Base-by-base conservation (phyloP, 2,888 invertebrate species). In the Uropetala carovei region DNA sequence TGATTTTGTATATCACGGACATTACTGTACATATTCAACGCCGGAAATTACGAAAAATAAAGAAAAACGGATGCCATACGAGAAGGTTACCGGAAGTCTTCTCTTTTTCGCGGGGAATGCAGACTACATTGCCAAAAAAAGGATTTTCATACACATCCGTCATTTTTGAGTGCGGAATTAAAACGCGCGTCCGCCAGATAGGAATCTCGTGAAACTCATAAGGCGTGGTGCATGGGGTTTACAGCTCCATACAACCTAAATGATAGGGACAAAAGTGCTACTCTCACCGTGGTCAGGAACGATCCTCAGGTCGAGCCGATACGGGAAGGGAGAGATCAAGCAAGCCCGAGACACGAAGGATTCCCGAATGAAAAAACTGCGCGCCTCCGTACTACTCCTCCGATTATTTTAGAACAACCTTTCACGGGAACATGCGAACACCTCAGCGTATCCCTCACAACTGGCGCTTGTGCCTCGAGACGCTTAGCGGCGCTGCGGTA, bases 401-500 rank as follows among this genome's bases (percentile, higher is more conserved):
- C 11, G 56, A 56, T 30, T 30, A 56, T 56, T 84, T 4, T n/a
- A 56, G 16, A 14, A 43, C 27, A n/a, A 13, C n/a, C 56, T 84
- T 22, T 84, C 84, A 84, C 27, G 75, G 43, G 43, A n/a, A 43
- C 64, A 89, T 64, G 89, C 89, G 59, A 89, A 43, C 18, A 60
- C 58, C 60, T 60, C 60, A 16, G 60, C 60, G 60, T 16, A 30
- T 30, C 16, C 86, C 86, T 43, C 64, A 60, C 30, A 43, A 89
- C 89, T 68, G 64, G 43, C 68, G n/a, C 56, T 89, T 89, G 18
- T 64, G 43, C 8, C 64, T 10, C 68, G 57, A 30, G 89, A 89
- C 89, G 64, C 89, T 64, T 10, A 56, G 43, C 64, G 89, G 64
- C 89, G 89, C 64, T 89, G 43, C 89, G n/a, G 83, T 83, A 64